A percentile compares a stretch with the other conserved stretches of the same genome.
phyloP scores from a whole-genome alignment of 2,888 invertebrate genomes.

The Geotrupes spiniger region DNA sequence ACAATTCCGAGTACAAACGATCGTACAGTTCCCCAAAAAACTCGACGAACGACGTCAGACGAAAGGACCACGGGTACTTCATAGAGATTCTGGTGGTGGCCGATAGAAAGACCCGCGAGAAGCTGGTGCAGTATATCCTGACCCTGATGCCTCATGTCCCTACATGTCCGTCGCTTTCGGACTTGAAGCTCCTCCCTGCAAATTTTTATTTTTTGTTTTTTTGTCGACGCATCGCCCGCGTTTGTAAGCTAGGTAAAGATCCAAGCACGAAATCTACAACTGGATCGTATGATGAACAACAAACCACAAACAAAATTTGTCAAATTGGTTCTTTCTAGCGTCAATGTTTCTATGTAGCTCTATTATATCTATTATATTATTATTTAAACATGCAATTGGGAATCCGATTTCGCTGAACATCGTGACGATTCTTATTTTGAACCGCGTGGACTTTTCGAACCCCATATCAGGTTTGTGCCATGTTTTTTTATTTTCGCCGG shows the following conservation, averaged over 20 bases:
- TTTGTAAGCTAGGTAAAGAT: too few species aligned
- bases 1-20: conserved; percentile 16
- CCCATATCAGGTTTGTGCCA: not conserved
- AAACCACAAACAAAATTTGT: too few species aligned
- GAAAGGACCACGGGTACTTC: conserved; percentile 56
- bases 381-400: conserved; percentile 82
- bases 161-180: too few species aligned
- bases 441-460: conserved; percentile 48
- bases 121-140: conserved; percentile 72
- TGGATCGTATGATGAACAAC: too few species aligned
- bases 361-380: too few species aligned
- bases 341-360: conserved; percentile 57
- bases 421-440: conserved; percentile 64
- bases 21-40: conserved; percentile 6
- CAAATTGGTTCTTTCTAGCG: too few species aligned
- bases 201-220: too few species aligned
- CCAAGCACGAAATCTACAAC: too few species aligned
- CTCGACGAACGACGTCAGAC: conserved; percentile 15
- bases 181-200: too few species aligned
- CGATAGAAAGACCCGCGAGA: conserved; percentile 60
- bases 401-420: conserved; percentile 79
- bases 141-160: conserved; percentile 84
- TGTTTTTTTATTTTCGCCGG: not conserved
- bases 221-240: too few species aligned
- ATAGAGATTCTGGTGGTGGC: conserved; percentile 80